Conservation (phyloP, 2,888 invertebrate genomes). For the Eulithis testata region DNA sequence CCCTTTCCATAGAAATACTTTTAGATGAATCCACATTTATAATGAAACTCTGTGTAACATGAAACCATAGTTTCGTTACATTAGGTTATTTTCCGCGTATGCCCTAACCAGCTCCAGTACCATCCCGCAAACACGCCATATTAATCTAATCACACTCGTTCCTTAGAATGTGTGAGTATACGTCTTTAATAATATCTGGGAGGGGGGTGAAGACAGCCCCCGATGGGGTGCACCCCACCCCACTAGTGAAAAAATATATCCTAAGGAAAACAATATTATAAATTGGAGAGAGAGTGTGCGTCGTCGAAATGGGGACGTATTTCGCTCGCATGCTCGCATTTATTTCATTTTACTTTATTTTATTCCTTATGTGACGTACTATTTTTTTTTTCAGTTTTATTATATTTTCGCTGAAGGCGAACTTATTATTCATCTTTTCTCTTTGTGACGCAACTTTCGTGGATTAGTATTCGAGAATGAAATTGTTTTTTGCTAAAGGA, state of each 20-base stretch:
- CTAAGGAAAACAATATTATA: constrained; percentile 84
- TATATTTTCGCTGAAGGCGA: constrained; percentile 55
- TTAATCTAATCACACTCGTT: constrained; percentile 83
- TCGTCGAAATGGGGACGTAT: constrained; percentile 62
- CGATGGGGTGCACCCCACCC: constrained; percentile 54
- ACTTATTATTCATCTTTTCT: constrained; percentile 23
- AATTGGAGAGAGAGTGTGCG: constrained; percentile 76
- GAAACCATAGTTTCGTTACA: neutral
- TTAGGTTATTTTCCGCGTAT: constrained; percentile 9
- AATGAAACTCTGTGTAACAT: no score
- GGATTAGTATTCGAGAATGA: constrained; percentile 31
- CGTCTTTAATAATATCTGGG: constrained; percentile 85
- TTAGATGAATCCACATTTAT: no score
- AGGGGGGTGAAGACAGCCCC: constrained; percentile 46
- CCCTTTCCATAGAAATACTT: no score
- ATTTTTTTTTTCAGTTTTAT: constrained; percentile 70
- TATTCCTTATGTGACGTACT: constrained; percentile 73
- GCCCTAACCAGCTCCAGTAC: constrained; percentile 43
- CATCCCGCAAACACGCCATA: constrained; percentile 63
- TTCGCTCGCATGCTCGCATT: constrained; percentile 67
- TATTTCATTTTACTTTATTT: constrained; percentile 80
- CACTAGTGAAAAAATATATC: constrained; percentile 85
- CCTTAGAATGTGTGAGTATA: constrained; percentile 81
- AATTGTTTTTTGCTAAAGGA: constrained; percentile 19
- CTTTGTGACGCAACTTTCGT: constrained; percentile 26